Base-by-base conservation (phyloP, 1,140 invertebrate species). In the Atta cephalotes region DNA sequence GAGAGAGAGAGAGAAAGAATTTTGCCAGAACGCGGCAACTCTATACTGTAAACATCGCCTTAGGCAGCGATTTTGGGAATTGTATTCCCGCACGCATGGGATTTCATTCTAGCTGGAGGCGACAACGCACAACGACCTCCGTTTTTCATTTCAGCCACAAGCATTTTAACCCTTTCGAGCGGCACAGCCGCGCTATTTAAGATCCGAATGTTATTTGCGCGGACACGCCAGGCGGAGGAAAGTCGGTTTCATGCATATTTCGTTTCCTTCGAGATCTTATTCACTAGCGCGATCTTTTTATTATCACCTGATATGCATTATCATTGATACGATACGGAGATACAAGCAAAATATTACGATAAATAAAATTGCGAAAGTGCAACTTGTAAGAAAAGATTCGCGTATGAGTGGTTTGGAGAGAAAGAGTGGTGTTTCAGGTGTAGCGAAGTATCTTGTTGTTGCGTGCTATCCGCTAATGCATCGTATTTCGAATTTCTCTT, bases 201-300 rank as follows among this genome's bases (percentile, higher is more conserved):
- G 89, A 78, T 81, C 68, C 85, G 66, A 90, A 82, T 90, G 87
- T 90, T 90, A 90, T 90, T 90, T 87, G 78, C 65, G 79, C 87
- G 60, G 63, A 85, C 53, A 56, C 68, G 78, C 60, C 58, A 35
- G 25, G 25, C 60, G 45, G 39, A 60, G 31, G 35, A 39, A 21
- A 3, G 10, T 80, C 62, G 31, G 53, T 82, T 14, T 18, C 39
- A 6, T 10, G 35, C 39, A 16, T 28, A 35, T 25, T 45, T 25
- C 9, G n/a, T 66, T 45, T 16, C 21, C 21, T 45, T 60, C 31
- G 79, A 72, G 35, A 60, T 25, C 10, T 81, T 70, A 71, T 60
- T 35, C 35, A 31, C 45, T 4, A 25, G 28, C 65, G 35, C 25
- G 16, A 84, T 77, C 49, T 16, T 39, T n/a, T 70, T 74, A 60